Percentiles rank a stretch among this genome's conserved stretches.
These are phyloP conservation scores for Numida meleagris DNA, from an alignment of 2,113 vertebrate genomes.

Conservation along the genomic window DNA sequence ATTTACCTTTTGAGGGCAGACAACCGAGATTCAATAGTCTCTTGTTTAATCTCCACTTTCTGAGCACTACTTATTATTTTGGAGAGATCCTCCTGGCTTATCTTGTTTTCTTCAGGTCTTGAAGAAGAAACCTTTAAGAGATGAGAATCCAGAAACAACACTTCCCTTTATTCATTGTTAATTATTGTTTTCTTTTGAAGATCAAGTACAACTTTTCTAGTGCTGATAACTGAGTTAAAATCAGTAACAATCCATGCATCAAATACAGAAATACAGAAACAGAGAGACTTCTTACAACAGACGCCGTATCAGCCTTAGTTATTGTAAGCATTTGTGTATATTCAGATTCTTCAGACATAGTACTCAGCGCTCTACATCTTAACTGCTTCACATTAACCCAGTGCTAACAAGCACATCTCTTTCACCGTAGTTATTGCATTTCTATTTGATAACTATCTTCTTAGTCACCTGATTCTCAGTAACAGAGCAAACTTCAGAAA, in stretches of 20 bases:
- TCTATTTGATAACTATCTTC: neutral
- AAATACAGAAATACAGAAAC: neutral
- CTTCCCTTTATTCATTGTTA: neutral
- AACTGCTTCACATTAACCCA: neutral
- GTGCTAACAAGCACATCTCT: neutral
- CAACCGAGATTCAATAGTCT: conserved; percentile 87
- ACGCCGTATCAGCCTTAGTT: neutral
- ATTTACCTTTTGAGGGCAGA: conserved; percentile 90
- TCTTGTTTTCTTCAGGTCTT: conserved; percentile 91
- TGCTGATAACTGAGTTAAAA: neutral
- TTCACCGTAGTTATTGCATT: neutral
- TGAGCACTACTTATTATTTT: conserved; percentile 92
- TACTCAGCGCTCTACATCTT: neutral
- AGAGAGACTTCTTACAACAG: neutral
- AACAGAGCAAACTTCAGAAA: neutral
- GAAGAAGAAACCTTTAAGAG: conserved; percentile 88
- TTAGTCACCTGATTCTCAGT: neutral
- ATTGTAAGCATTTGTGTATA: neutral
- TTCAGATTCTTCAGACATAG: neutral
- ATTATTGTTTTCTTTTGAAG: neutral
- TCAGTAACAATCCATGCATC: neutral
- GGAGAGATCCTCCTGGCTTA: conserved; percentile 90
- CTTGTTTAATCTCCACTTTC: conserved; percentile 92
- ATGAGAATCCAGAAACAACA: conserved; percentile 13
- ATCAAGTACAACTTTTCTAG: neutral